Evolutionary conservation across 23 tunicate species (phyloP), one percentile per base, ranked within the genome.

Genomic region (Botrylloides violaceus): DNA sequence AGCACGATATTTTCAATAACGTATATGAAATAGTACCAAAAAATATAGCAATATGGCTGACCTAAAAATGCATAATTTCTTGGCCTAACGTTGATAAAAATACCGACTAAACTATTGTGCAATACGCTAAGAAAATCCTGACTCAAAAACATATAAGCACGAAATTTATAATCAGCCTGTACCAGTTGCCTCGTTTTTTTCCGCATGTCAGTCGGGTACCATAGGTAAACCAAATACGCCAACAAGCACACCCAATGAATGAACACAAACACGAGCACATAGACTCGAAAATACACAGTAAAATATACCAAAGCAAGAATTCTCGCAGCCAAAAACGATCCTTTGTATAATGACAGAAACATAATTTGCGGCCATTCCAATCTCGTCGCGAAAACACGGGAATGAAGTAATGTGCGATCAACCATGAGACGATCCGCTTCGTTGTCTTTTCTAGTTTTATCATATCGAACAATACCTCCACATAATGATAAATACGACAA

Each of bases 391-490:
- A 66, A 88, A 33, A 71, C 96, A 4, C 96, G 30, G 2, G 96
- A 88, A 66, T 88, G 96, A 2, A 82, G 77, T 32, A 88, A 56
- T 6, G 96, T 88, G 33, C 81, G 63, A 48, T 88, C 96, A 30
- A 82, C 96, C 96, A 88, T 88, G 87, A 87, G 77, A 12, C 75
- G 80, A 39, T 87, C 86, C 9, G 95, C 94, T 70, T 85, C 94
- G 34, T 85, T 85, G 66, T 85, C 94, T 62, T 85, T 85, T 3
- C 83, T 58, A 6, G 94, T 85, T 66, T 85, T 85, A 77, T 85
- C 94, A 37, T 85, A 85, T 0, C 79, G 34, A 29, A 88, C 96
- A 27, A 82, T 80, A 12, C 96, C 96, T 1, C 88, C 96, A 73
- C 88, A 82, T 36, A 88, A 55, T 2, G 88, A 82, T 2, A 88